Evolutionary conservation across 2,113 vertebrate genomes (phyloP), one percentile per base, ranked within the genome.

Genomic region (human): DNA sequence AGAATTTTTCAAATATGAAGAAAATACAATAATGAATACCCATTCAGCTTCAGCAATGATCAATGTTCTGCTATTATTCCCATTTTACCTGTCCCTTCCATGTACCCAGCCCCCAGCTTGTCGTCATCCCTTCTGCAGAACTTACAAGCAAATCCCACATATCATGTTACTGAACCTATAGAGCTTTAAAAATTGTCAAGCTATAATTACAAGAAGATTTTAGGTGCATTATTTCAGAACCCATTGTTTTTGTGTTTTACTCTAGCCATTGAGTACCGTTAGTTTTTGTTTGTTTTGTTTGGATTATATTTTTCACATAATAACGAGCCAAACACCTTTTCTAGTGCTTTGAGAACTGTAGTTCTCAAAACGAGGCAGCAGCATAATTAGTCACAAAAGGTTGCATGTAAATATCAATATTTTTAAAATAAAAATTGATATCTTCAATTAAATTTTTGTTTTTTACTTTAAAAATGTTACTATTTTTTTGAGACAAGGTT

Each of bases 1-100:
- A 84, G 30, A 94, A 32, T 40, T 78, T 94, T 97, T 97, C 43
- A 90, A 52, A 76, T 66, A 85, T n/a, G 16, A 7, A 94, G 50
- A 43, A 84, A 90, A 78, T 48, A 50, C 50, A 35, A 23, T 61
- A 61, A 64, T 64, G 79, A 43, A 76, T 25, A 78, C 3, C 6
- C 5, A 52, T 6, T 8, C 16, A 70, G 10, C 10, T 11, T 75
- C 48, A 79, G 17, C 85, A 93, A 1, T 88, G 83, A 43, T 57
- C 78, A 48, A 0, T 52, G n/a, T 85, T n/a, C 70, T 85, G 13
- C 35, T 52, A 0, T n/a, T 87, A 9, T 72, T 86, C 64, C 84
- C 17, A 8, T 43, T 79, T 61, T 6, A 20, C 73, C 27, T 38
- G 9, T 78, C 11, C 59, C 25, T 90, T 73, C 10, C 50, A 14